Conservation (phyloP, 2,888 invertebrate genomes). For the Nomada goodeniana region DNA sequence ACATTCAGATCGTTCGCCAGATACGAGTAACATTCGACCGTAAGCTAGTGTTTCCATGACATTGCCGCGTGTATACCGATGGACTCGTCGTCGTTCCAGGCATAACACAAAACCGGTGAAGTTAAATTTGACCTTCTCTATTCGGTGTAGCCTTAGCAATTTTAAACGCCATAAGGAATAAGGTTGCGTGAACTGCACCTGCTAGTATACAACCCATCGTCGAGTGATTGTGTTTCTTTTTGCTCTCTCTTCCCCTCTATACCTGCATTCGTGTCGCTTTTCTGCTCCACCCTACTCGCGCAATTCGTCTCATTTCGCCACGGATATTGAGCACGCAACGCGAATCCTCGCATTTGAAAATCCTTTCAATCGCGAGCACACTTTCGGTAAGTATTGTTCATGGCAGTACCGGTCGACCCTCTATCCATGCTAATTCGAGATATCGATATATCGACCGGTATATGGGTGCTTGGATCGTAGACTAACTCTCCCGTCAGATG, state of each 20-base stretch:
- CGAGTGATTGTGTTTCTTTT: constrained; percentile 2
- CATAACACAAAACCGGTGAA: constrained; percentile 28
- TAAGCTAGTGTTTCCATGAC: constrained; percentile 26
- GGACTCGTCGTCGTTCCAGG: not conserved
- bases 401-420: constrained; percentile 29
- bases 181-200: constrained; percentile 41
- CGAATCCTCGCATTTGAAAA: constrained; percentile 29
- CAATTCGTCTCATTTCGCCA: constrained; percentile 29
- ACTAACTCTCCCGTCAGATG: constrained; percentile 36
- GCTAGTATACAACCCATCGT: constrained; percentile 7
- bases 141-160: constrained; percentile 19
- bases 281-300: not conserved
- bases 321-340: constrained; percentile 34
- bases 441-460: constrained; percentile 46
- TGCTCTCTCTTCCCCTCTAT: not conserved
- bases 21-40: constrained; percentile 43
- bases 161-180: constrained; percentile 26
- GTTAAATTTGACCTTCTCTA: constrained; percentile 40
- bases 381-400: constrained; percentile 59
- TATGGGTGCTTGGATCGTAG: constrained; percentile 8
- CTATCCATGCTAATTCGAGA: constrained; percentile 55
- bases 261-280: not conserved
- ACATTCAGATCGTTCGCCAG: constrained; percentile 49
- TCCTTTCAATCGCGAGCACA: constrained; percentile 43
- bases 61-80: not conserved